These are phyloP conservation scores for Rattus rattus DNA, from an alignment of 2,113 vertebrate genomes.

Conservation along the genomic window DNA sequence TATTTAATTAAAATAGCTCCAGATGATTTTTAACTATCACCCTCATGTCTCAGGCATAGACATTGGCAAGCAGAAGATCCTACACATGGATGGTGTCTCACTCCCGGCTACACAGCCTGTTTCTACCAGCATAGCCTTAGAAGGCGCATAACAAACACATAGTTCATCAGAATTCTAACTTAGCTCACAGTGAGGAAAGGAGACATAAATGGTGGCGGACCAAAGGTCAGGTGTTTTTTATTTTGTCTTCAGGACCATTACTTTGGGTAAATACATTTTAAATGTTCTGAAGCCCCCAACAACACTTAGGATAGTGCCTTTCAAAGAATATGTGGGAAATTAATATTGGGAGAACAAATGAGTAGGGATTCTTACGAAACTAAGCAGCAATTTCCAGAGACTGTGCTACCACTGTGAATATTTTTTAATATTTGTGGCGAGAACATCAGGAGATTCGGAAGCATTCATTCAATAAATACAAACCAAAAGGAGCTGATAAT, in stretches of 20 bases:
- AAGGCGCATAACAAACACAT: neutral
- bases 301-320: neutral
- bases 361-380: neutral
- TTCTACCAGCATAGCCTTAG: neutral
- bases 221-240: neutral
- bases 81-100: rapidly evolving
- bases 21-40: neutral
- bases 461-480: neutral
- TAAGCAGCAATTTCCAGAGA: neutral
- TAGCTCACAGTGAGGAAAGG: neutral
- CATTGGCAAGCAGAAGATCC: neutral
- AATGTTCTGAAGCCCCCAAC: neutral
- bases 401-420: neutral
- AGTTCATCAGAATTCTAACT: neutral
- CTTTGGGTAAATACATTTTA: neutral
- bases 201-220: neutral
- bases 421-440: neutral
- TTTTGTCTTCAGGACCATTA: neutral
- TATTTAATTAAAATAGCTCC: neutral
- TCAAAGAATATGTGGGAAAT: neutral
- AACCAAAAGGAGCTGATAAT: neutral
- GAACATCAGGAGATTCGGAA: neutral
- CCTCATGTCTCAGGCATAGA: neutral
- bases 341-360: neutral
- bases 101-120: neutral